Base-by-base conservation (phyloP, 2,888 invertebrate genomes). In the Latrodectus elegans region DNA sequence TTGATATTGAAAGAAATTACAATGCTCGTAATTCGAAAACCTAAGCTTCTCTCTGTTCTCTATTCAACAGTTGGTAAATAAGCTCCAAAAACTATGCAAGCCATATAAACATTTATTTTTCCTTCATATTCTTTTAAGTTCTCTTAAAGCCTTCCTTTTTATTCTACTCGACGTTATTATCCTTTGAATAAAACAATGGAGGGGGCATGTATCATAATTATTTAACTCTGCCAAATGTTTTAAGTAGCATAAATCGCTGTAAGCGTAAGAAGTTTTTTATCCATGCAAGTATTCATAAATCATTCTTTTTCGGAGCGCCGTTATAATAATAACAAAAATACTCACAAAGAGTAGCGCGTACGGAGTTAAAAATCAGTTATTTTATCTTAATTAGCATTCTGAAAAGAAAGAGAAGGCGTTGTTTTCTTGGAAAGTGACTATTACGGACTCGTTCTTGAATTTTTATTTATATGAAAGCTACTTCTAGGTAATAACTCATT, bases 371-470 rank as follows among this genome's bases (percentile, higher is more conserved):
- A 68, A 77, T 77, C 77, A 53, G 68, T 67, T 71, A n/a, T 79
- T 79, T 79, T 79, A 71, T 79, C 79, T 79, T 79, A 79, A 79
- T 71, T 79, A 79, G 60, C 14, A 55, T 55, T 49, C 51, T 6
- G 17, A 22, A 60, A 71, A 79, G 49, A 79, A 77, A 53, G 52
- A 15, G 14, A n/a, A 11, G 9, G 38, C n/a, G 55, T 3, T 53
- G 49, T 71, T 55, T 71, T 64, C 68, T 79, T 71, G 60, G n/a
- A 60, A 60, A 12, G 55, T 15, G 22, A 67, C 77, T 26, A 77
- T 77, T 67, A 77, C 53, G 68, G 26, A 68, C 52, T 52, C 68
- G 68, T 67, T 68, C 26, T 22, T 14, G 71, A 38, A 70, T 17
- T 55, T 79, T 79, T 71, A 79, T 70, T n/a, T 17, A 11, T 12